Conservation (phyloP, 2,113 vertebrate genomes). For the Struthio camelus region DNA sequence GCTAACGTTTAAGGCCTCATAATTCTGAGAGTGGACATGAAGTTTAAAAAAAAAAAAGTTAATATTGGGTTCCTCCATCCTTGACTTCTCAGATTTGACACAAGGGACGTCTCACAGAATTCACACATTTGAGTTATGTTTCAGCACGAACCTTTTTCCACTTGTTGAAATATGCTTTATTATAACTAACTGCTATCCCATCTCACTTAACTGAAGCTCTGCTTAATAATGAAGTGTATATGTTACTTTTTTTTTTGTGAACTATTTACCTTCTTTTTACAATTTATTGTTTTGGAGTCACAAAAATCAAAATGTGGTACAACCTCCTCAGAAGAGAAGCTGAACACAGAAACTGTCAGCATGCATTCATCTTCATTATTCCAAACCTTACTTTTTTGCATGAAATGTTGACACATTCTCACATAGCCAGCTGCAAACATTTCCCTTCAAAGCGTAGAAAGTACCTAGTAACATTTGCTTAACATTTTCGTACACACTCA, state of each 20-base stretch:
- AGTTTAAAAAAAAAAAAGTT: neutral
- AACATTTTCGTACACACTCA: neutral
- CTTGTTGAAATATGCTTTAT: neutral
- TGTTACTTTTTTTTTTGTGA: neutral
- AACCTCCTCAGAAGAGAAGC: neutral
- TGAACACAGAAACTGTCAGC: neutral
- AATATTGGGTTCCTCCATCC: neutral
- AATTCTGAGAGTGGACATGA: neutral
- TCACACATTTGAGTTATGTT: neutral
- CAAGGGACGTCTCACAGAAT: neutral
- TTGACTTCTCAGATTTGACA: neutral
- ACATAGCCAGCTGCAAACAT: neutral
- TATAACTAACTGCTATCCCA: neutral
- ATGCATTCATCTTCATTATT: constrained; percentile 5
- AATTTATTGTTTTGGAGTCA: neutral
- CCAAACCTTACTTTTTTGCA: neutral
- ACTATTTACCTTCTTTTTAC: neutral
- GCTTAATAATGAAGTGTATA: neutral
- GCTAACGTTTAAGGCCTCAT: neutral
- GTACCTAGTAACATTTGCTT: neutral
- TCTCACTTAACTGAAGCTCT: neutral
- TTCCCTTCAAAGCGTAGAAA: neutral
- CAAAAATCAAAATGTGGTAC: neutral
- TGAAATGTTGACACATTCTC: neutral
- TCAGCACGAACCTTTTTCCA: neutral